Percentiles rank a stretch among this genome's conserved stretches.
Conservation (phyloP, 2,113 vertebrate genomes). For the Megaceryle maxima region DNA sequence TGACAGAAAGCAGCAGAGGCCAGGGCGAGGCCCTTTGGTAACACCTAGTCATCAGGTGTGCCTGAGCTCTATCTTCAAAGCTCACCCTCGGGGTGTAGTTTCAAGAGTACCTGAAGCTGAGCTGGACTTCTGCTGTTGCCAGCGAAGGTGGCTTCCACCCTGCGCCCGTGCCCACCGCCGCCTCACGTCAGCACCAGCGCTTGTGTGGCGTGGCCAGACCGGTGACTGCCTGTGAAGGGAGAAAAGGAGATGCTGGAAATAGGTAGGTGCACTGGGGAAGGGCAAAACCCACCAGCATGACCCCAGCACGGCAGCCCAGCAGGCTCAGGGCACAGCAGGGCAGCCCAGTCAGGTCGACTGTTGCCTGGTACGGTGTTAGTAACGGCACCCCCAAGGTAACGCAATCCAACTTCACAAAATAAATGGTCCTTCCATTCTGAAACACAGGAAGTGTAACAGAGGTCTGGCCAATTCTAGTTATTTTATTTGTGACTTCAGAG, state of each 20-base stretch:
- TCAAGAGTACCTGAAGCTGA: background rate
- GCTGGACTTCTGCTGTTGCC: background rate
- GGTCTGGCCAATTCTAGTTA: background rate
- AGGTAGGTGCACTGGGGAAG: rapidly evolving
- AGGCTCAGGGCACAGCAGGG: background rate
- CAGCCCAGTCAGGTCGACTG: rapidly evolving
- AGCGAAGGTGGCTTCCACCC: background rate
- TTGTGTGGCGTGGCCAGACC: rapidly evolving
- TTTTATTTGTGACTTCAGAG: background rate
- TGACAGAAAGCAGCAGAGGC: background rate
- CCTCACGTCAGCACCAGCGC: background rate
- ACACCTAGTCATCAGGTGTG: background rate
- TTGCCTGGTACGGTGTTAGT: rapidly evolving
- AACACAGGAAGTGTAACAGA: background rate
- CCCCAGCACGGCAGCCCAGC: rapidly evolving
- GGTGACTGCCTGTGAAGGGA: background rate
- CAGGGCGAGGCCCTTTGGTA: rapidly evolving
- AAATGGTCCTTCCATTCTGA: rapidly evolving
- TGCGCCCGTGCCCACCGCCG: rapidly evolving
- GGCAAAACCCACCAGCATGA: background rate
- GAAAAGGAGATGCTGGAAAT: background rate
- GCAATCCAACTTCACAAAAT: rapidly evolving
- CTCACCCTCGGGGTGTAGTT: background rate
- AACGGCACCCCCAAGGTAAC: background rate
- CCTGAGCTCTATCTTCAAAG: background rate